Percentiles rank a stretch among this genome's conserved stretches.
Evolutionary conservation across 2,888 invertebrate genomes (phyloP).

Genomic region (Agrenia bidenticulata): DNA sequence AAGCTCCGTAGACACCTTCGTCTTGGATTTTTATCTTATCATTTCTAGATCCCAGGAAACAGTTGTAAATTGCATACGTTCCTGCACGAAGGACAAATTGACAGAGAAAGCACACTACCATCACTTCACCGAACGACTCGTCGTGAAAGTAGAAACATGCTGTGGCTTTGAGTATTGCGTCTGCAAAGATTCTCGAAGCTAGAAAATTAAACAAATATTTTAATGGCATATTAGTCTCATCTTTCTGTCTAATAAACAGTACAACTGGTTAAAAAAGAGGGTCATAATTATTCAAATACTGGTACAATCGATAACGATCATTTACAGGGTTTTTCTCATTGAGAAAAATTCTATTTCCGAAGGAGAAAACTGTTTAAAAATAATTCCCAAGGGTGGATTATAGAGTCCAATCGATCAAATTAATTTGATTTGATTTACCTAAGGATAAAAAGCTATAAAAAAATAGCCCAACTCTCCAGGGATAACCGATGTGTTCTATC

Average conservation of each 20-base stretch:
- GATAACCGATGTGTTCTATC: constrained; percentile 25
- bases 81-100: constrained; percentile 36
- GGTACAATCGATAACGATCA: no score
- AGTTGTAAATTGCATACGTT: constrained; percentile 19
- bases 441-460: constrained; percentile 34
- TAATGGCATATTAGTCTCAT: no score
- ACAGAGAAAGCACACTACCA: constrained; percentile 31
- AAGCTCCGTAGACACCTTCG: constrained; percentile 37
- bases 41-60: constrained; percentile 20
- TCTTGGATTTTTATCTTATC: constrained; percentile 15
- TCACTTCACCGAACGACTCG: constrained; percentile 35
- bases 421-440: constrained; percentile 18
- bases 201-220: no score
- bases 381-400: no score
- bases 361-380: no score
- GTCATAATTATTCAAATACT: no score
- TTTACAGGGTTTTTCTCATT: no score
- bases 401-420: no score
- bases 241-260: no score
- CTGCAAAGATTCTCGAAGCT: constrained; percentile 38
- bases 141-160: constrained; percentile 37
- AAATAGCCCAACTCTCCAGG: constrained; percentile 33
- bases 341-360: no score
- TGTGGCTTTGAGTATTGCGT: constrained; percentile 37
- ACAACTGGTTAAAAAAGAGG: no score